Conservation (phyloP, 2,113 vertebrate species). For the Myocastor coypus region DNA sequence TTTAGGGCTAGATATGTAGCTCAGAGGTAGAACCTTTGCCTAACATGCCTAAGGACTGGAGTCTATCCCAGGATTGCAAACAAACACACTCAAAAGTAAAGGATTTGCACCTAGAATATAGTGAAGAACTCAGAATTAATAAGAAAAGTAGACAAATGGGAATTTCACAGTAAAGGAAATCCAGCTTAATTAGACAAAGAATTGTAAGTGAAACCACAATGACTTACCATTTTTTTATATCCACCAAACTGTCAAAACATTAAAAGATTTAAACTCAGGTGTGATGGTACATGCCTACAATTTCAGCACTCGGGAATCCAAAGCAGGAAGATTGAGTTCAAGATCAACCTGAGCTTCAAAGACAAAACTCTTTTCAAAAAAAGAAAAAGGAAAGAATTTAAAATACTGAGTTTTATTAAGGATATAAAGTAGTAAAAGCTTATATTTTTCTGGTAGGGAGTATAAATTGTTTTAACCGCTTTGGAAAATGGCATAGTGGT, state of each 20-base stretch:
- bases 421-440: neutral
- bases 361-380: neutral
- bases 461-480: neutral
- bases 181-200: conserved; percentile 46
- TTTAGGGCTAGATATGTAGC: neutral
- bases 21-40: neutral
- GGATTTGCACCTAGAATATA: neutral
- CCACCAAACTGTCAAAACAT: conserved; percentile 15
- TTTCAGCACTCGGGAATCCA: neutral
- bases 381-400: neutral
- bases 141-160: conserved; percentile 37
- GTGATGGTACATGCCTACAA: neutral
- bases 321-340: neutral
- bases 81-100: neutral
- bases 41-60: neutral
- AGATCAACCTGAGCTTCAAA: neutral
- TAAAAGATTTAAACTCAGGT: conserved; percentile 15
- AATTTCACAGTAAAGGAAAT: conserved; percentile 57
- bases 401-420: neutral
- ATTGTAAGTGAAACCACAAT: conserved; percentile 31
- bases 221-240: conserved; percentile 36
- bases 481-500: neutral
- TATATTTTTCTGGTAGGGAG: neutral
- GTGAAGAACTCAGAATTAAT: conserved; percentile 2
- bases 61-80: neutral